Evolutionary conservation across 2,888 invertebrate species (phyloP).

Genomic region (Drosophila austrosaltans): DNA sequence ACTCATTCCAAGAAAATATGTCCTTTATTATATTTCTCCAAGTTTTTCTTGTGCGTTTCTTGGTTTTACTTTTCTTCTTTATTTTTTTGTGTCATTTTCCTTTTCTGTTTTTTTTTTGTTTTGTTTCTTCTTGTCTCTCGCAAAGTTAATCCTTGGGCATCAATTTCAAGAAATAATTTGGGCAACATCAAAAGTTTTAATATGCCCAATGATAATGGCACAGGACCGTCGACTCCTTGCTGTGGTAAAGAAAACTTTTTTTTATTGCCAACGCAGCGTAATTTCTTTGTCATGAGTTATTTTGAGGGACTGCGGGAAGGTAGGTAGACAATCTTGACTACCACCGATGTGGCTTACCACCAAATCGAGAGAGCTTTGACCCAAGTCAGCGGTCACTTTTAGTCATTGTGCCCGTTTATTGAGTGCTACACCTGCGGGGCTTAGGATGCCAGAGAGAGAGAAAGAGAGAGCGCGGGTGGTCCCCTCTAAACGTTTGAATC

Average conservation of each 20-base stretch:
- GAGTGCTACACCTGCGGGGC: conserved; percentile 68
- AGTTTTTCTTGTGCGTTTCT: conserved; percentile 13
- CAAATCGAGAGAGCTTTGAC: conserved; percentile 50
- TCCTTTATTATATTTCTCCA: conserved; percentile 68
- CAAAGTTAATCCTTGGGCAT: conserved; percentile 79
- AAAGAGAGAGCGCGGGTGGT: neutral
- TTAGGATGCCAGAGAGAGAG: neutral
- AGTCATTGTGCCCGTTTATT: conserved; percentile 72
- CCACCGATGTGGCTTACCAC: conserved; percentile 37
- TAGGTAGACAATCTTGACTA: neutral
- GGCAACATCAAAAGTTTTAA: conserved; percentile 79
- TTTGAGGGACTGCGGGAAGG: conserved; percentile 14
- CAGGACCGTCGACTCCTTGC: conserved; percentile 27
- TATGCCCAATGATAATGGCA: conserved; percentile 77
- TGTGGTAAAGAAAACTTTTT: conserved; percentile 42
- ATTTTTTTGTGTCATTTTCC: conserved; percentile 6
- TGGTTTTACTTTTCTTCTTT: conserved; percentile 10
- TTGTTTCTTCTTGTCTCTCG: conserved; percentile 29
- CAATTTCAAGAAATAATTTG: conserved; percentile 80
- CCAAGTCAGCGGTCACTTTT: conserved; percentile 60
- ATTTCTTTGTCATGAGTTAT: conserved; percentile 75
- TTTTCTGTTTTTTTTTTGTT: conserved; percentile 7
- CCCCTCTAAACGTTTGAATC: neutral
- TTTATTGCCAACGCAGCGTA: conserved; percentile 70
- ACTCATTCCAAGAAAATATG: conserved; percentile 47